Base-by-base conservation (phyloP, 2,888 invertebrate genomes). In the Philonicus albiceps region DNA sequence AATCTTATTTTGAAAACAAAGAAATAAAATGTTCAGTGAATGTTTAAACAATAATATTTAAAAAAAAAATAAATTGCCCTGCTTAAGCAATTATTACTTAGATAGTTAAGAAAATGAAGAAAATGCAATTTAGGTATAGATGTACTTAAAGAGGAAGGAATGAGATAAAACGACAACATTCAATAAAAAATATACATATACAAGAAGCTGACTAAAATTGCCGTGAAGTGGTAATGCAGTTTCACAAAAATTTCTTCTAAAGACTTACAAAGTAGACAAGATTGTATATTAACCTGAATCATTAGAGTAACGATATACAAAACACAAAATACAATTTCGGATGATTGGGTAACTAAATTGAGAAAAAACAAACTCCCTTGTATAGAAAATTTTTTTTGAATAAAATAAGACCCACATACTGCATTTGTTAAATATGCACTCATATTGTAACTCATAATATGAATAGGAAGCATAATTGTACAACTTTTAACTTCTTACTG, bases 41-140 rank as follows among this genome's bases (percentile, higher is more conserved):
- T 64, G 37, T 73, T 49, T 55, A 31, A 76, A 78, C 64, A 76
- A 64, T 27, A 86, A 37, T 37, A 37, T 37, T 30, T 64, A 75
- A 87, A 86, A 80, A 85, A 83, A 87, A 86, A 55, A 74, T 30
- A 86, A 74, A 88, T 88, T 88, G 87, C 88, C 88, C 88, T 88
- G 88, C 88, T 88, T 87, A 88, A 88, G 88, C 88, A 88, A 88
- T 88, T 88, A 88, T 88, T 87, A 87, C 53, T 87, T 88, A 88
- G 88, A 87, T 88, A 88, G 87, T 85, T 88, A 73, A 73, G 73
- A 40, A 49, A 37, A 73, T 85, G n/a, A 43, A 40, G 43, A 30
- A 49, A 37, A 73, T 85, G n/a, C 64, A 64, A 64, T 22, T 64
- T 64, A 64, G 64, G 64, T 30, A 85, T 73, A 85, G 8, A 22